A percentile compares a stretch with the other conserved stretches of the same genome.
Conservation (phyloP, 2,113 vertebrate species). For the Halichoeres trimaculatus region DNA sequence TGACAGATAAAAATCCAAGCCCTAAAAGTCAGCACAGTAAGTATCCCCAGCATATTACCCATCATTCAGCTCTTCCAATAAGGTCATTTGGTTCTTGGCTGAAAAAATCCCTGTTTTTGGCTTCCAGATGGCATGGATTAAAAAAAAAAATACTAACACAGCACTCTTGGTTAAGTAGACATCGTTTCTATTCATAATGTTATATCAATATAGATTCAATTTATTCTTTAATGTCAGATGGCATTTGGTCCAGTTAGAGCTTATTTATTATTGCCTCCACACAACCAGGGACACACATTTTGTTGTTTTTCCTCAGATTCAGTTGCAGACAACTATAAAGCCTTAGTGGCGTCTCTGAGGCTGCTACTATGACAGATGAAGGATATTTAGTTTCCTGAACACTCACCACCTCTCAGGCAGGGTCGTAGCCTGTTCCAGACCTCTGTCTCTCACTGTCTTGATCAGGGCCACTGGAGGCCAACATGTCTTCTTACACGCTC, state of each 20-base stretch:
- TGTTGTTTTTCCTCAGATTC: conserved; percentile 1
- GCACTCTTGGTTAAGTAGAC: conserved; percentile 34
- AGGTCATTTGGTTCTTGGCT: too few relatives aligned
- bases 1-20: too few relatives aligned
- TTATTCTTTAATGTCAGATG: conserved; percentile 31
- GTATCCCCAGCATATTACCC: not conserved
- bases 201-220: conserved; percentile 54
- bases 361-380: conserved; percentile 57
- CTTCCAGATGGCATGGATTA: conserved; percentile 22
- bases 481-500: conserved; percentile 39
- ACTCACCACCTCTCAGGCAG: conserved; percentile 66
- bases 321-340: not conserved
- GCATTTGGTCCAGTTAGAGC: conserved; percentile 44
- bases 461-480: conserved; percentile 43
- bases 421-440: conserved; percentile 68
- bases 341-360: not conserved
- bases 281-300: not conserved
- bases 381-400: conserved; percentile 18
- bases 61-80: not conserved
- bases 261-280: conserved; percentile 28
- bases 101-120: not conserved
- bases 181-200: conserved; percentile 39
- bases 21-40: not conserved
- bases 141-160: conserved; percentile 21
- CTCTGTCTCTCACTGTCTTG: conserved; percentile 60